Evolutionary conservation across 2,797 vertebrate genomes (phyloP), one percentile per base, ranked within the genome.

Genomic region (Mus spretus): DNA sequence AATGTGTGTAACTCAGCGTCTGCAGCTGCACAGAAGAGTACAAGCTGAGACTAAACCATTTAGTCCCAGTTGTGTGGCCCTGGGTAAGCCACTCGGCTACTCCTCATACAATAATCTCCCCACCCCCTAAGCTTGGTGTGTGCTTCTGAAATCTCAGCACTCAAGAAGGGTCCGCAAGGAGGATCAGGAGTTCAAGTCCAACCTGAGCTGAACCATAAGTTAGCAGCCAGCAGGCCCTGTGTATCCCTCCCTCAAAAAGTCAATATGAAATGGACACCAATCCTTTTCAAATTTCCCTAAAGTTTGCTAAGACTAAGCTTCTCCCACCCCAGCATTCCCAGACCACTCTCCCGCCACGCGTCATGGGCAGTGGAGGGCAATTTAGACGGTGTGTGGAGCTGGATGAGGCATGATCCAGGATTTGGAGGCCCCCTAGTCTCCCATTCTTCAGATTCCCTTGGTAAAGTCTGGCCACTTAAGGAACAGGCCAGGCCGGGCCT

Each of bases 71-170:
- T 22, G 47, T 12, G 55, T 40, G 59, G 75, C 44, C 75, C n/a
- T 96, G 94, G 63, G 6, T 47, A n/a, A 78, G 81, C 88, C 78
- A 57, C 95, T 7, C 3, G 24, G n/a, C 34, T 88, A 26, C 53
- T 57, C 67, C 55, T 40, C 70, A 47, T 9, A 65, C 2, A 31
- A 1, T 26, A 37, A 28, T 14, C 17, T 17, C 34, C 34, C 17
- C 70, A 37, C n/a, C 4, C 34, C 65, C 31, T 2, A 28, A n/a
- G n/a, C 72, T 57, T 59, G 55, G 17, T 34, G 37, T 22, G 17
- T 31, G 37, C 57, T 24, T n/a, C 61, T 34, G 40, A 65, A 65
- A 84, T 65, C 24, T 61, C 40, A 50, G 74, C 55, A 61, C 55
- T 61, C 24, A 24, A 7, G 26, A 75, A 19, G 70, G 3, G 17